Base-by-base conservation (phyloP, 2,888 invertebrate genomes). In the Pilophorus perplexus region DNA sequence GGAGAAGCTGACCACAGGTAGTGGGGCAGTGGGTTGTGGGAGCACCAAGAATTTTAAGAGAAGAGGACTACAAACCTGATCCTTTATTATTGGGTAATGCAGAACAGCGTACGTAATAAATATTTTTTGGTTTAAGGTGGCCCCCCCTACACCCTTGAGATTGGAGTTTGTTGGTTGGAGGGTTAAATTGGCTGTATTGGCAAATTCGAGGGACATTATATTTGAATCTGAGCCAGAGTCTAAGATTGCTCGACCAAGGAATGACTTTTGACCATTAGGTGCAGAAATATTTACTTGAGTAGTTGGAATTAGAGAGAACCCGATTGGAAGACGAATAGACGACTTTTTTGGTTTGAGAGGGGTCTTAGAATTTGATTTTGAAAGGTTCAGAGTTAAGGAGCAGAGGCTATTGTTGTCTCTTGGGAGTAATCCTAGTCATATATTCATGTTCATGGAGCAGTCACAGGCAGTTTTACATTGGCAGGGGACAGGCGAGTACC, bases 1-100 rank as follows among this genome's bases (percentile, higher is more conserved):
- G n/a, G 40, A 40, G 16, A 46, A 46, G 48, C 20, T 20, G 23
- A 46, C 48, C 20, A 46, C 48, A 12, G 48, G 48, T 12, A 46
- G 48, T 5, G 18, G 48, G 12, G 18, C 48, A 5, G 48, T 46
- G 20, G 23, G 20, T 5, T 18, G 18, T 18, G 48, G 48, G 10
- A 46, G 48, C 4, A 46, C 48, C 12, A 22, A 6, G 18, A 46
- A 46, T 46, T 16, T 46, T 12, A 46, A 16, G 16, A 40, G 16
- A 14, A 6, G 40, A 6, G 40, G 40, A 40, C 40, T 40, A 6
- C 14, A 6, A 40, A 40, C 16, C 16, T 40, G 40, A 40, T 40
- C 40, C 40, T 12, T 12, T 4, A 40, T 40, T 40, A 14, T 40
- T 4, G 40, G 40, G 16, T 40, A 40, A 12, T 40, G 40, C 14